Evolutionary conservation across 2,113 vertebrate species (phyloP).

Genomic region (Lepisosteus oculatus): DNA sequence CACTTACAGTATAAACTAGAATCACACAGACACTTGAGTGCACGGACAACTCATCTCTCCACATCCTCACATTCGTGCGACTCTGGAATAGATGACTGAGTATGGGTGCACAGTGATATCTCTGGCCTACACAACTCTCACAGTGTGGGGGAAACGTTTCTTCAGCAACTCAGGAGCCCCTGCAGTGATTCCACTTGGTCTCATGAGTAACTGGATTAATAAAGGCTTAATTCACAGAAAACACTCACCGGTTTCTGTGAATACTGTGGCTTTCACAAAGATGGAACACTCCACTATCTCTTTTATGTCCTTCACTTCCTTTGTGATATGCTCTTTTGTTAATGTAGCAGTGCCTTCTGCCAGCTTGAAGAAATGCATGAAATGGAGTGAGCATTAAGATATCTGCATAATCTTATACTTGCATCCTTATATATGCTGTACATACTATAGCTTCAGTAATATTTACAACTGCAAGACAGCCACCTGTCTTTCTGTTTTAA

Average conservation of each 20-base stretch:
- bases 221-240: too few species aligned
- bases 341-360: constrained; percentile 5
- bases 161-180: too few species aligned
- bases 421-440: background rate
- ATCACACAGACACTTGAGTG: background rate
- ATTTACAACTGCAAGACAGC: background rate
- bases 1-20: background rate
- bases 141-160: too few species aligned
- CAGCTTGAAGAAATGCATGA: background rate
- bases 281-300: constrained; percentile 2
- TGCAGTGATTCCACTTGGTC: too few species aligned
- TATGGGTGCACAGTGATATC: too few species aligned
- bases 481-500: too few species aligned
- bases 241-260: constrained; percentile 17
- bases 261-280: constrained; percentile 13
- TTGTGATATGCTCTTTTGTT: background rate
- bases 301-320: background rate
- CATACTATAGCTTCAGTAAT: background rate
- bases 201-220: too few species aligned
- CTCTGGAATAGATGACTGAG: too few species aligned
- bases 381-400: background rate
- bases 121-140: too few species aligned
- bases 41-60: too few species aligned
- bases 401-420: too few species aligned
- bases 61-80: too few species aligned